Conservation (phyloP, 2,888 invertebrate species). For the Pseudococcus longispinus region DNA sequence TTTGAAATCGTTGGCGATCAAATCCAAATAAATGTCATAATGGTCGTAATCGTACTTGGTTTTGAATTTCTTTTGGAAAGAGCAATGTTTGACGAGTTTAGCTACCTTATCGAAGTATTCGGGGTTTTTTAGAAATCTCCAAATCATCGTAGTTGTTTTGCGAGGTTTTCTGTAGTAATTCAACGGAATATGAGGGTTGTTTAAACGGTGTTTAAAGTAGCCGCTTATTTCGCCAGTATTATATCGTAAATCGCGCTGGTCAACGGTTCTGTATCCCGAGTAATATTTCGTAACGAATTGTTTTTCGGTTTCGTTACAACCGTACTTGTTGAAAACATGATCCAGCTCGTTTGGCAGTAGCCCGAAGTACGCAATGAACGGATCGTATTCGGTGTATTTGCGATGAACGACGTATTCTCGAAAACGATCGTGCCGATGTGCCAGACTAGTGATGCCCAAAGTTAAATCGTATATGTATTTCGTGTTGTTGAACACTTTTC, state of each 20-base stretch:
- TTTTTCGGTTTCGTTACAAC: not conserved
- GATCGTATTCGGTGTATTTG: not conserved
- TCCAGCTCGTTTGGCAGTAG: not conserved
- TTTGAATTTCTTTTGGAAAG: not conserved
- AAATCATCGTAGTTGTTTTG: not conserved
- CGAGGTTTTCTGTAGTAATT: not conserved
- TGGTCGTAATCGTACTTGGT: not conserved
- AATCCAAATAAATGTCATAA: not conserved
- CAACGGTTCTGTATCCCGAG: not conserved
- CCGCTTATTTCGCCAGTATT: not conserved
- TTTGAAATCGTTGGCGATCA: not conserved
- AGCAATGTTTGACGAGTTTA: not conserved
- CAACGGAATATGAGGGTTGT: no score
- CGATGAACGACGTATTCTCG: not conserved
- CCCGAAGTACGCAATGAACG: not conserved
- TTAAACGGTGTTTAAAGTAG: not conserved
- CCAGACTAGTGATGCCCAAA: not conserved
- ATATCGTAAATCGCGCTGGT: not conserved
- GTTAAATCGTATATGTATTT: not conserved
- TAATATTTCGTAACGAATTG: not conserved
- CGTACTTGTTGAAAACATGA: not conserved
- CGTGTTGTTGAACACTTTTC: not conserved
- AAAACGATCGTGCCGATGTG: not conserved
- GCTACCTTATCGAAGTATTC: not conserved
- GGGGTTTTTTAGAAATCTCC: not conserved